phyloP scores from a whole-genome alignment of 2,797 vertebrate species.

The Falco cherrug region DNA sequence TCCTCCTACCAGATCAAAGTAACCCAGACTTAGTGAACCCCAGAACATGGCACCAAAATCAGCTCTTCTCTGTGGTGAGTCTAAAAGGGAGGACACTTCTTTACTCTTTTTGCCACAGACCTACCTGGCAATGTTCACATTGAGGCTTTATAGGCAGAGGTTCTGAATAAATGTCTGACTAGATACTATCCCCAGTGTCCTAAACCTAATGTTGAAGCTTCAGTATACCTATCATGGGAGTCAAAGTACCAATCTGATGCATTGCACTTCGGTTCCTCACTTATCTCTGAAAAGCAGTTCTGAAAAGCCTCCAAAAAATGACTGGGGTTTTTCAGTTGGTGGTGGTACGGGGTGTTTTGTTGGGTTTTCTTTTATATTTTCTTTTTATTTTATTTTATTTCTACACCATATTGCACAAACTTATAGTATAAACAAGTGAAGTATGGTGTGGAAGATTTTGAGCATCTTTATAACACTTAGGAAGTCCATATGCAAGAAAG shows the following conservation, averaged over 20 bases:
- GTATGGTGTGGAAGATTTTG: background rate
- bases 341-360: no score
- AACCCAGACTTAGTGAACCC: background rate
- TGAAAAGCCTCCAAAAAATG: background rate
- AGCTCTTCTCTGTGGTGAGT: background rate
- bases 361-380: no score
- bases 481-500: background rate
- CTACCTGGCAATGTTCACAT: background rate
- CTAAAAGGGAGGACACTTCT: background rate
- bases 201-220: background rate
- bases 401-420: background rate
- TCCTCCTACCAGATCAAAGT: background rate
- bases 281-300: background rate
- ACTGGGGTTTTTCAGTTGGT: no score
- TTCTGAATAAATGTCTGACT: background rate
- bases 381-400: background rate
- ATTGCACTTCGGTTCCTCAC: background rate
- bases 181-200: background rate
- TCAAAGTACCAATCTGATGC: background rate
- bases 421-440: background rate
- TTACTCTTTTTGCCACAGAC: background rate
- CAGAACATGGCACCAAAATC: background rate
- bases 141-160: background rate
- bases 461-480: background rate
- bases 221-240: background rate